Conservation (phyloP, 2,113 vertebrate species). For the Podocnemis expansa region DNA sequence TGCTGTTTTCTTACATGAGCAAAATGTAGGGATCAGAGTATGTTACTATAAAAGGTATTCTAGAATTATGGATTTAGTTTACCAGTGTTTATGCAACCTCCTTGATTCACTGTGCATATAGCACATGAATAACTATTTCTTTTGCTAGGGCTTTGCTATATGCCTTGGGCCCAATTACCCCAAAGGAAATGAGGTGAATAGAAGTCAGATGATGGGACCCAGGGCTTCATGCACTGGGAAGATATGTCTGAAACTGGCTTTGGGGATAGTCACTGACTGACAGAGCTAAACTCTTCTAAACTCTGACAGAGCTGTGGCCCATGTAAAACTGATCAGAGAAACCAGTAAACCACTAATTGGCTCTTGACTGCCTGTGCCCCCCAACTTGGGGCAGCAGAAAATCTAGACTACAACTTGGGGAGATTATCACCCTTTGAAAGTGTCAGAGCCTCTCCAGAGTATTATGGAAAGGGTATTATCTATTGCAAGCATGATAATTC, state of each 20-base stretch:
- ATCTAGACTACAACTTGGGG: neutral
- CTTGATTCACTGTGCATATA: neutral
- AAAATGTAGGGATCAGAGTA: neutral
- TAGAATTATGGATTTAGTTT: neutral
- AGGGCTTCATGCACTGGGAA: neutral
- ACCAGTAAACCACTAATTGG: neutral
- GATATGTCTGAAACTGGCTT: neutral
- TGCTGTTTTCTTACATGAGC: neutral
- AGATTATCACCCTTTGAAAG: accelerated
- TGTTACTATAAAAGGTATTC: neutral
- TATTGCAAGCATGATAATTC: accelerated
- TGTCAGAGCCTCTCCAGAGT: neutral
- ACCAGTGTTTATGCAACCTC: neutral
- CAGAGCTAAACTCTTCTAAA: neutral
- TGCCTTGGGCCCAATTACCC: neutral
- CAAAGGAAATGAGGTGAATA: neutral
- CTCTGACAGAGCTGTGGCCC: neutral
- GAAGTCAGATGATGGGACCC: neutral
- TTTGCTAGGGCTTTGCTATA: neutral
- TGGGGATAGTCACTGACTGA: neutral
- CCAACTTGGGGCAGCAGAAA: neutral
- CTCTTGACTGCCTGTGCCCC: neutral
- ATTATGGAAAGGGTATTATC: accelerated
- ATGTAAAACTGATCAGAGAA: neutral
- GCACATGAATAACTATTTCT: neutral